Conservation (phyloP, 2,797 vertebrate genomes). For the Botia almorhae region DNA sequence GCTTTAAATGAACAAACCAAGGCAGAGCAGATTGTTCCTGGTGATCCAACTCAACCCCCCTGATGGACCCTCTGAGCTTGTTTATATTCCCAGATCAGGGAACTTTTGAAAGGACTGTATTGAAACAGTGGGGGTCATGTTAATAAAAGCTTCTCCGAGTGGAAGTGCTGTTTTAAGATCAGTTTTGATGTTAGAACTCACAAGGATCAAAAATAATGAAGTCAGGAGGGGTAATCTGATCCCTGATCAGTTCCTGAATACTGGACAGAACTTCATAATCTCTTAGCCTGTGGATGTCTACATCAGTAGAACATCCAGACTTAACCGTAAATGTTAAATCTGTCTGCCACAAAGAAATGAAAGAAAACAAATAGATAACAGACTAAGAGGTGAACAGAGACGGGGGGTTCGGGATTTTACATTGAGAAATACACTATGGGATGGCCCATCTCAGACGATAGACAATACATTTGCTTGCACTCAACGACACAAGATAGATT, state of each 20-base stretch:
- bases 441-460: constrained; percentile 13
- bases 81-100: constrained; percentile 43
- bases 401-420: not conserved
- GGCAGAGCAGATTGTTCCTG: constrained; percentile 29
- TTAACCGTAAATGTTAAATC: constrained; percentile 62
- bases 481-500: constrained; percentile 26
- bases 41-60: constrained; percentile 45
- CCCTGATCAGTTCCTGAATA: constrained; percentile 9
- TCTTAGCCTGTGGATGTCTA: constrained; percentile 46
- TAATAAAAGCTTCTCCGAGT: constrained; percentile 25
- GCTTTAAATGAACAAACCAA: constrained; percentile 60
- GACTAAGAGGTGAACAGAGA: constrained; percentile 13
- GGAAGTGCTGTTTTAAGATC: constrained; percentile 30
- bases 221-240: constrained; percentile 22
- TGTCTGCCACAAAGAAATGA: constrained; percentile 54
- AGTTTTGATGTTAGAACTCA: constrained; percentile 27
- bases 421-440: constrained; percentile 49
- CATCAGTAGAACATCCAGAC: constrained; percentile 56
- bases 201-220: constrained; percentile 14
- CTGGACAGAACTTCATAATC: constrained; percentile 22
- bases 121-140: constrained; percentile 41
- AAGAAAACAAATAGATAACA: constrained; percentile 58
- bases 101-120: constrained; percentile 29
- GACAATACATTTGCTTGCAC: constrained; percentile 53
- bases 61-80: constrained; percentile 33